Evolutionary conservation across 1,140 invertebrate genomes (phyloP).

Genomic region (Pemphigus obesinymphae): DNA sequence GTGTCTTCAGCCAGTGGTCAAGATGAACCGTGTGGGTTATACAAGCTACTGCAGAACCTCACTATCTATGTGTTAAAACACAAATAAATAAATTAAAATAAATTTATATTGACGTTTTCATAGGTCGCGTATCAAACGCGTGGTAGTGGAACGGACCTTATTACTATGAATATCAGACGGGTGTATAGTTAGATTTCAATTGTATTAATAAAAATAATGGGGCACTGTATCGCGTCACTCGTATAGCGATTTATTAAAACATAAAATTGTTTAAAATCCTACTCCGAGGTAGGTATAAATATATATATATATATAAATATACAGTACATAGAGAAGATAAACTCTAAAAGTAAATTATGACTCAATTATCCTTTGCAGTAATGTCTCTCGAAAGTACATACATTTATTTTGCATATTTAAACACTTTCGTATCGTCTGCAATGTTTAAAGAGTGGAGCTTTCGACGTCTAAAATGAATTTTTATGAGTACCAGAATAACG

Average conservation of each 20-base stretch:
- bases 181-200: neutral
- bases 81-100: too few species aligned
- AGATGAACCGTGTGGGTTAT: too few species aligned
- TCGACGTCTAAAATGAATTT: slow-evolving; percentile 8
- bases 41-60: too few species aligned
- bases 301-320: too few species aligned
- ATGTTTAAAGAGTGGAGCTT: slow-evolving; percentile 11
- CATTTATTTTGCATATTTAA: slow-evolving; percentile 26
- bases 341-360: slow-evolving; percentile 23
- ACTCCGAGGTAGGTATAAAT: too few species aligned
- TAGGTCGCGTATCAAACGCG: too few species aligned
- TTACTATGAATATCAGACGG: too few species aligned
- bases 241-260: neutral
- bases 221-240: neutral
- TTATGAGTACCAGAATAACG: neutral
- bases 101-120: too few species aligned
- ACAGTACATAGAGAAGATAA: neutral
- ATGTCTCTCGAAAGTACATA: neutral
- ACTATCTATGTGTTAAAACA: too few species aligned
- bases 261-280: neutral
- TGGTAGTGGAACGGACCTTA: too few species aligned
- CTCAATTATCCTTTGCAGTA: slow-evolving; percentile 11
- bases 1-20: too few species aligned
- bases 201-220: neutral
- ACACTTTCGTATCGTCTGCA: slow-evolving; percentile 8